Evolutionary conservation across 2,113 vertebrate genomes (phyloP).

Genomic region (Fulica atra): DNA sequence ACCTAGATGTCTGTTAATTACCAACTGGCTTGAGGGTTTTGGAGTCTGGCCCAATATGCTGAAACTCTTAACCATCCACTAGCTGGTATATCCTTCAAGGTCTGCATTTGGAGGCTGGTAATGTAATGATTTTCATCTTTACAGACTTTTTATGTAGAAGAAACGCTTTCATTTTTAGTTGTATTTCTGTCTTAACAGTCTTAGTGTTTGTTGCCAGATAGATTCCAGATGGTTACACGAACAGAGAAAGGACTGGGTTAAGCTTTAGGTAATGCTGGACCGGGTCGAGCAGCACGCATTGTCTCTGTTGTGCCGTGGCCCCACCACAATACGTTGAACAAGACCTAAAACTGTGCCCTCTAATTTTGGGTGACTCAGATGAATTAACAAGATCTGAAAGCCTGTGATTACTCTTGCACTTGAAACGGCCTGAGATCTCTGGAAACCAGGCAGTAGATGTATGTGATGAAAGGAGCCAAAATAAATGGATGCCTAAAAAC

Average conservation of each 20-base stretch:
- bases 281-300: background rate
- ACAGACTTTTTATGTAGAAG: background rate
- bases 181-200: background rate
- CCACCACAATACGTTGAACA: background rate
- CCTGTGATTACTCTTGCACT: background rate
- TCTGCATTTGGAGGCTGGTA: background rate
- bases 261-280: background rate
- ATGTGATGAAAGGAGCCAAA: background rate
- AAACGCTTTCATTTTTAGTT: background rate
- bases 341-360: background rate
- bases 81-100: background rate
- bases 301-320: background rate
- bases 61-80: conserved; percentile 1
- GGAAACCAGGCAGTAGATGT: background rate
- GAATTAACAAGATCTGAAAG: background rate
- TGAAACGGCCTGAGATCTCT: background rate
- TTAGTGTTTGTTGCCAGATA: background rate
- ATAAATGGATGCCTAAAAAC: background rate
- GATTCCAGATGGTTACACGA: background rate
- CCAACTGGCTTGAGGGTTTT: conserved; percentile 41
- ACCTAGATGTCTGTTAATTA: conserved; percentile 66
- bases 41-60: conserved; percentile 11
- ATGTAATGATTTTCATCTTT: background rate
- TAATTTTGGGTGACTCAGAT: background rate
- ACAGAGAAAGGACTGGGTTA: background rate